Evolutionary conservation across 2,797 vertebrate species (phyloP).

Genomic region (Cuculus canorus): DNA sequence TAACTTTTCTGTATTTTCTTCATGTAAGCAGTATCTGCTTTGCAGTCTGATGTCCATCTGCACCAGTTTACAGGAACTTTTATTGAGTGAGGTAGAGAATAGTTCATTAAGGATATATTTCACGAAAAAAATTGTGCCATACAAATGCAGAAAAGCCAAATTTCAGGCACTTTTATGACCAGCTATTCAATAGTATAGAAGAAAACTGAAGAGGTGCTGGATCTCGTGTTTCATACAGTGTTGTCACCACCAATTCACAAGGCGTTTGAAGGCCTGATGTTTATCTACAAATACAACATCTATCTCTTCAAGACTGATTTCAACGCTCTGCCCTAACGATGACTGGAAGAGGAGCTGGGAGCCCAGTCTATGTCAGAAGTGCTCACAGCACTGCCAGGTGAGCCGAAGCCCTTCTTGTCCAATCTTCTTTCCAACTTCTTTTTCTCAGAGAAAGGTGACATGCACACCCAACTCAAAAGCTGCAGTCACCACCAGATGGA

Average conservation of each 20-base stretch:
- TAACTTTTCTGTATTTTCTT: background rate
- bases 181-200: background rate
- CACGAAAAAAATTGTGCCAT: background rate
- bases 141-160: background rate
- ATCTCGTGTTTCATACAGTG: background rate
- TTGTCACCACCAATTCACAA: background rate
- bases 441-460: fast-evolving
- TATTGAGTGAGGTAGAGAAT: background rate
- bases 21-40: background rate
- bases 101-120: background rate
- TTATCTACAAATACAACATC: background rate
- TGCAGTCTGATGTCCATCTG: background rate
- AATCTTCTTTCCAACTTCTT: background rate
- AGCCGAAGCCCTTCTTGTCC: background rate
- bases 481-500: fast-evolving
- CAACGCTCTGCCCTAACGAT: background rate
- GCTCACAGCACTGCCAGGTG: background rate
- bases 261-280: background rate
- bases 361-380: background rate
- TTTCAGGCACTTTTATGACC: background rate
- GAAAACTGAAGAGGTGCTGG: background rate
- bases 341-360: background rate
- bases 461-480: background rate
- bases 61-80: background rate
- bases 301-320: background rate